Base-by-base conservation (phyloP, 2,888 invertebrate genomes). In the Acrobasis consociella region DNA sequence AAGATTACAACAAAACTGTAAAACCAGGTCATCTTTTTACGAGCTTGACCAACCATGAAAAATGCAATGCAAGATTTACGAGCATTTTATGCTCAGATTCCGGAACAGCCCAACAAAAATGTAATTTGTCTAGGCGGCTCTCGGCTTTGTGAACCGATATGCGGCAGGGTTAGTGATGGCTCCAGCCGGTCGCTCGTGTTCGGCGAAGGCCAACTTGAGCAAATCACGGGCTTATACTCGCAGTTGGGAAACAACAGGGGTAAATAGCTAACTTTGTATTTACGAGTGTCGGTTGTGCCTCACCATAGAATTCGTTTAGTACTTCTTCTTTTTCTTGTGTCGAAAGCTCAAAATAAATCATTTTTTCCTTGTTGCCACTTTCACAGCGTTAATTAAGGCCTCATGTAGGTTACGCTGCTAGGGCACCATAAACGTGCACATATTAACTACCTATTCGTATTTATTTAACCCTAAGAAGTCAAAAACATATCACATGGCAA, bases 1-100 rank as follows among this genome's bases (percentile, higher is more conserved):
- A 52, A 22, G 62, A 58, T 61, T 71, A 72, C 72, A 66, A 67
- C 63, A 58, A 62, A 68, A 60, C 63, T 66, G 63, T 63, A 69
- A 64, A 65, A 67, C 69, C 70, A 69, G 70, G 74, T 76, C 78
- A 78, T 81, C 74, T 73, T 77, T 81, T 81, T 80, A 80, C 74
- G 73, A 74, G 79, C 75, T 81, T 78, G 84, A 78, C 82, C 83
- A 74, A 78, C 78, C 81, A 80, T 83, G 82, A 82, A 83, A 84
- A 84, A 85, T 83, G 85, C 83, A 85, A 78, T 75, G 74, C 71
- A 74, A 75, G 78, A 82, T 83, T 83, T 83, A 84, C 77, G 82
- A 78, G 65, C 62, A 74, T 82, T 82, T 80, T 82, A 84, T 80
- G 76, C 75, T 73, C 74, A 78, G 78, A 81, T 79, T 80, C 76